Evolutionary conservation across 2,113 vertebrate species (phyloP).

Genomic region (Nycticebus coucang): DNA sequence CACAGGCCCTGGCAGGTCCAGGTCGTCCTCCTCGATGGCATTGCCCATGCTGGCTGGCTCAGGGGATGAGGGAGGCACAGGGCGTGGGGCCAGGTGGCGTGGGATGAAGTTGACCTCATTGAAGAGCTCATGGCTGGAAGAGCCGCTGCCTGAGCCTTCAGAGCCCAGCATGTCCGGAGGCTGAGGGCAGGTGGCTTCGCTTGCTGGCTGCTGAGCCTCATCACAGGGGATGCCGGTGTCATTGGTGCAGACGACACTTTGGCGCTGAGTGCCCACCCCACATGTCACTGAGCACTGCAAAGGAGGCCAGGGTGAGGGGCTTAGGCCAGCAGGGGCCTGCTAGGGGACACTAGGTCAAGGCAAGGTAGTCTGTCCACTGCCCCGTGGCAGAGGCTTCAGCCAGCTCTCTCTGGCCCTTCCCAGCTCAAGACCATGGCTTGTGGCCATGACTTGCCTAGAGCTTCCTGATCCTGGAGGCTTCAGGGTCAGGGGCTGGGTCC

Average conservation of each 20-base stretch:
- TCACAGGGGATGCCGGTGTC: slow-evolving; percentile 86
- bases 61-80: slow-evolving; percentile 61
- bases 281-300: slow-evolving; percentile 92
- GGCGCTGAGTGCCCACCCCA: slow-evolving; percentile 86
- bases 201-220: slow-evolving; percentile 82
- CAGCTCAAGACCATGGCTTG: background rate
- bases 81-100: slow-evolving; percentile 59
- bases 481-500: background rate
- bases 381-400: background rate
- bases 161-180: slow-evolving; percentile 59
- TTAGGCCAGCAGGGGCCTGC: background rate
- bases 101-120: slow-evolving; percentile 90
- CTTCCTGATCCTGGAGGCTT: background rate
- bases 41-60: slow-evolving; percentile 79
- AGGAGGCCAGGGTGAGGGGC: background rate
- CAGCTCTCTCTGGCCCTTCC: background rate
- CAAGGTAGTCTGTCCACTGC: background rate
- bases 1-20: slow-evolving; percentile 82
- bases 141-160: slow-evolving; percentile 94
- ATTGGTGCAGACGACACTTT: slow-evolving; percentile 88
- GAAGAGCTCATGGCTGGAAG: slow-evolving; percentile 89
- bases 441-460: background rate
- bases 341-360: too few relatives aligned
- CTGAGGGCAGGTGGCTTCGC: slow-evolving; percentile 77
- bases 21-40: slow-evolving; percentile 84